phyloP scores from a whole-genome alignment of 2,888 invertebrate genomes.

The Agrypnus murinus region DNA sequence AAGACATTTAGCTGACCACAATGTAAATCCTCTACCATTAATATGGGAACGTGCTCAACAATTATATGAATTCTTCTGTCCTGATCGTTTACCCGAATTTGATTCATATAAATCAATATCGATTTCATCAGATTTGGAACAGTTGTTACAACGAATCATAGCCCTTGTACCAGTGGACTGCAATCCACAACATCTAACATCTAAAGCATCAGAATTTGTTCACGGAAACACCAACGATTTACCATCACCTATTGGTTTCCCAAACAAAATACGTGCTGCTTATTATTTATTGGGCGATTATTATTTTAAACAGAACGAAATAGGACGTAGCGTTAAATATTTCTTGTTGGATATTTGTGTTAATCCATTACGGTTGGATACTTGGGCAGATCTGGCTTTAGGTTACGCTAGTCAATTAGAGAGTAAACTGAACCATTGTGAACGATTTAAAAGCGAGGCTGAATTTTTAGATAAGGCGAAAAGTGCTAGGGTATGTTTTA shows the following conservation, averaged over 20 bases:
- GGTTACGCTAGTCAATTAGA: conserved; percentile 86
- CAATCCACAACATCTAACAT: conserved; percentile 78
- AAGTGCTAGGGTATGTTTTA: conserved; percentile 86
- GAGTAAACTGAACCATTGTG: conserved; percentile 85
- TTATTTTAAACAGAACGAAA: conserved; percentile 91
- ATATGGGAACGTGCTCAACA: conserved; percentile 85
- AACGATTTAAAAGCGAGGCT: conserved; percentile 75
- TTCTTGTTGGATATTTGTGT: conserved; percentile 89
- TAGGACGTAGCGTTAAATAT: conserved; percentile 81
- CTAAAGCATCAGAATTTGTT: conserved; percentile 80
- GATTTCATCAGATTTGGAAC: conserved; percentile 88
- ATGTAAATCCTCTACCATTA: conserved; percentile 79
- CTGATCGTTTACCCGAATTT: conserved; percentile 86
- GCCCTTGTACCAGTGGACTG: conserved; percentile 80
- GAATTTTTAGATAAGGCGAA: conserved; percentile 82
- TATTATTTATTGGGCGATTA: conserved; percentile 95
- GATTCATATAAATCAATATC: conserved; percentile 84
- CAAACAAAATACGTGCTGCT: conserved; percentile 76
- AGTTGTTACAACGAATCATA: conserved; percentile 81
- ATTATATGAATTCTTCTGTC: conserved; percentile 87
- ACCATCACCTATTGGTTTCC: conserved; percentile 66
- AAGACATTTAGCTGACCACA: conserved; percentile 84
- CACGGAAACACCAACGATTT: conserved; percentile 75
- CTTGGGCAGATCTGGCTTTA: conserved; percentile 94
- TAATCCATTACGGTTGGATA: conserved; percentile 87